These are phyloP conservation scores for Echinarachnius parma DNA, from an alignment of 53 echinoderm and acorn worm species.

Conservation along the genomic window DNA sequence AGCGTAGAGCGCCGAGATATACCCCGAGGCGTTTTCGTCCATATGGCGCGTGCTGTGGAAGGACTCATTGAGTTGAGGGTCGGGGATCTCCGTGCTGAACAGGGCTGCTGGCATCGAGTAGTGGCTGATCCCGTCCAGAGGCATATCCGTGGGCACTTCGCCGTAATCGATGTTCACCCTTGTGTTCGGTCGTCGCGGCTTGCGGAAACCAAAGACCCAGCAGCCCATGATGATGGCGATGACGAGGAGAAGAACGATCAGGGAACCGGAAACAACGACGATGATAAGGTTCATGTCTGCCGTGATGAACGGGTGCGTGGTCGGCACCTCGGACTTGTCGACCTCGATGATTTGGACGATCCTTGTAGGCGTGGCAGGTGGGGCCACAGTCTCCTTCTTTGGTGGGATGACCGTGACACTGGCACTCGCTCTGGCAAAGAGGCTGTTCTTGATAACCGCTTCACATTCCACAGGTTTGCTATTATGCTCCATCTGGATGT, in stretches of 20 bases:
- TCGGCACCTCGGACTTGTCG: constrained; percentile 26
- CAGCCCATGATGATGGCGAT: constrained; percentile 67
- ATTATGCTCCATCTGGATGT: constrained; percentile 58
- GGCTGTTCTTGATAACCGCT: constrained; percentile 65
- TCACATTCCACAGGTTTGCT: constrained; percentile 62
- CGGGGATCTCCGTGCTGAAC: constrained; percentile 40
- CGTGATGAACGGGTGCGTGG: constrained; percentile 35
- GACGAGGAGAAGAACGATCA: constrained; percentile 62
- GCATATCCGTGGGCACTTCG: constrained; percentile 34
- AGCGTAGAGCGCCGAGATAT: constrained; percentile 84
- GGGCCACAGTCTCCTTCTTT: constrained; percentile 9
- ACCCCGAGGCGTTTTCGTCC: constrained; percentile 75
- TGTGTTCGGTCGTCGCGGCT: constrained; percentile 73
- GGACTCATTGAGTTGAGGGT: constrained; percentile 19
- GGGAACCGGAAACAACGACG: constrained; percentile 64
- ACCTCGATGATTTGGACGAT: constrained; percentile 22
- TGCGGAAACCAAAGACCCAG: constrained; percentile 68
- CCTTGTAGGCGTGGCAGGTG: constrained; percentile 5
- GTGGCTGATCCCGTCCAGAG: constrained; percentile 41
- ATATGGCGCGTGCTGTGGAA: constrained; percentile 13
- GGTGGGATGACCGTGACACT: constrained; percentile 55
- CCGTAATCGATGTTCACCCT: constrained; percentile 54
- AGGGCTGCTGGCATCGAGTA: constrained; percentile 36
- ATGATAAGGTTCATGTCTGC: constrained; percentile 68
- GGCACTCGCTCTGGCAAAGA: constrained; percentile 57